Evolutionary conservation across 1,140 invertebrate species (phyloP), one percentile per base, ranked within the genome.

Genomic region (Papilio helenus): DNA sequence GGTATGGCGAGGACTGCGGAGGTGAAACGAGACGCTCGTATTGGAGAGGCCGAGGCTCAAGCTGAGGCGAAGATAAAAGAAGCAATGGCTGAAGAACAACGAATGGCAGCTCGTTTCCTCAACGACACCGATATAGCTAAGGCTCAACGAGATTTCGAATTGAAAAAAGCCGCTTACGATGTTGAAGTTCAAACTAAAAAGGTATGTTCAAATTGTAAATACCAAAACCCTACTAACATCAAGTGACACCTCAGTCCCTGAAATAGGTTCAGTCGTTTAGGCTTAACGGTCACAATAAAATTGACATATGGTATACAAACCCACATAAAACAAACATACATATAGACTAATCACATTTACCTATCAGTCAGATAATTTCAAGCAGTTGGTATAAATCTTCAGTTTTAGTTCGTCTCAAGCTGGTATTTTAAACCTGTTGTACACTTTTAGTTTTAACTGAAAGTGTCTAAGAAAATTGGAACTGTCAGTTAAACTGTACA

Each of bases 51-150:
- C 0, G 98, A 99, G 93, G 99, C 99, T 7, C 96, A 97, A 61
- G 96, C 97, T 65, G 98, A 99, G 90, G 97, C 98, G 0, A 20
- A 96, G 85, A 99, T 99, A 80, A 98, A 98, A 89, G 98, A 99
- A 95, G 98, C 98, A 0, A 97, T 99, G 86, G 99, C 99, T 0
- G 99, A 99, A 92, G 98, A 99, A 91, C 98, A 99, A 90, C 96
- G 98, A 61, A 99, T 99, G 98, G 98, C 98, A 2, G 95, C 97
- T 0, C 96, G 97, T 78, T 98, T 98, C 85, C 92, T 98, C 0
- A 99, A 99, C 93, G 98, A 99, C 90, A 98, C 98, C 3, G 98
- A 99, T 93, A 99, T 99, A 80, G 98, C 99, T 0, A 99, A 99
- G 95, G 98, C 99, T 0, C 97, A 99, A 88, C 95, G 98, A 86